These are phyloP conservation scores for Sebastes oblongus DNA, from an alignment of 2,797 vertebrate genomes.

Conservation along the genomic window DNA sequence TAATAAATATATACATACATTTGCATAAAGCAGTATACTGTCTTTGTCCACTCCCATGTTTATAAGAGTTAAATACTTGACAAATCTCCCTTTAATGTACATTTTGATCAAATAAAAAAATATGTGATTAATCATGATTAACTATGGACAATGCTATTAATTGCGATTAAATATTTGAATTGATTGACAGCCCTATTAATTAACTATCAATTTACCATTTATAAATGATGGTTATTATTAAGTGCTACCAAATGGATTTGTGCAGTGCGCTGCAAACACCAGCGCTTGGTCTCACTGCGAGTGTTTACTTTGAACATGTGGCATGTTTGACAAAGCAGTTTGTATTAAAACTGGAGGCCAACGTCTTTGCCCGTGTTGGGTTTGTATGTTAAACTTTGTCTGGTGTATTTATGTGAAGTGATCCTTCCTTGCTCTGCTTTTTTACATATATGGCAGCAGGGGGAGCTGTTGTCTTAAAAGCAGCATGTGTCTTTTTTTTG, in stretches of 20 bases:
- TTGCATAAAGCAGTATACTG: too few species aligned
- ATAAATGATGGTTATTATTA: too few species aligned
- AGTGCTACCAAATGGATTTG: background rate
- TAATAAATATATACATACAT: too few species aligned
- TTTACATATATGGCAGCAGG: constrained; percentile 48
- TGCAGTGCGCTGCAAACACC: background rate
- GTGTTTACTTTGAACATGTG: background rate
- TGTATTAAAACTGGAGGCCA: constrained; percentile 1
- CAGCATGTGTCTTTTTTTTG: background rate
- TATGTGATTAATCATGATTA: too few species aligned
- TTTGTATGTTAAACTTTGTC: background rate
- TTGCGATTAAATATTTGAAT: too few species aligned
- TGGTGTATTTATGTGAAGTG: background rate
- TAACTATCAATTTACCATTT: too few species aligned
- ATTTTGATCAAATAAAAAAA: too few species aligned
- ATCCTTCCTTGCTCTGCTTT: background rate
- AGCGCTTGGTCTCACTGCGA: background rate
- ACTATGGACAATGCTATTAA: too few species aligned
- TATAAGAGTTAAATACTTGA: too few species aligned
- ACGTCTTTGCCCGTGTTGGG: background rate
- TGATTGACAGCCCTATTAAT: too few species aligned
- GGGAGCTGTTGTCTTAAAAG: constrained; percentile 45
- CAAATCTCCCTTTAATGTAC: too few species aligned
- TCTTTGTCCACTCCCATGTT: too few species aligned
- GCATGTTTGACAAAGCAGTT: background rate